These are phyloP conservation scores for Notolabrus celidotus DNA, from an alignment of 2,797 vertebrate genomes.

Conservation along the genomic window DNA sequence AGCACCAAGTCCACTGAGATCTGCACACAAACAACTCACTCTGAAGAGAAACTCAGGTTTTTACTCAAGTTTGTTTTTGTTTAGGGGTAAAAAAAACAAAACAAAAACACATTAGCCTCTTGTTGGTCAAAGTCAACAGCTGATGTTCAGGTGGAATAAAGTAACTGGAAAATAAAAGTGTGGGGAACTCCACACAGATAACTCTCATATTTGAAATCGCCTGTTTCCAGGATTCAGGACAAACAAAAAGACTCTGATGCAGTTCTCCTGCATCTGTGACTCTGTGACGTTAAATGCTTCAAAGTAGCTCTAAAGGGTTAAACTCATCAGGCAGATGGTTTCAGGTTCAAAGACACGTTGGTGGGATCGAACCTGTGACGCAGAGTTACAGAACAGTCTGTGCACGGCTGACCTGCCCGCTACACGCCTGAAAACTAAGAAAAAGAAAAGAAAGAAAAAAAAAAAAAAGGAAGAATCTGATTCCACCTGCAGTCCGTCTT, in stretches of 20 bases:
- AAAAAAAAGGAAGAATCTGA: background rate
- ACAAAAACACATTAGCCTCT: background rate
- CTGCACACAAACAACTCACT: background rate
- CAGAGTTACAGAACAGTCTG: background rate
- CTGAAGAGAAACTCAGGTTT: background rate
- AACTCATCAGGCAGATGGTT: background rate
- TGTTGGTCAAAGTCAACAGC: background rate
- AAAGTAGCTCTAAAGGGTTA: slow-evolving; percentile 31
- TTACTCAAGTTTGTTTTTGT: background rate
- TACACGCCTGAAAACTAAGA: background rate
- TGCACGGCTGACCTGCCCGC: background rate
- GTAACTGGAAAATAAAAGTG: background rate
- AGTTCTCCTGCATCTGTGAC: background rate
- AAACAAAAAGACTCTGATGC: background rate
- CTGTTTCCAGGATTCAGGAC: background rate
- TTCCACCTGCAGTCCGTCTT: slow-evolving; percentile 22
- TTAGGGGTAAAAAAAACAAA: background rate
- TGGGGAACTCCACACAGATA: slow-evolving; percentile 3
- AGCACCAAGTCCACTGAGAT: slow-evolving; percentile 13
- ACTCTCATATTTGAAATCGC: background rate
- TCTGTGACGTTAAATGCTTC: background rate
- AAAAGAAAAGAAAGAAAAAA: too few relatives aligned
- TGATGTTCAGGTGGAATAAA: background rate
- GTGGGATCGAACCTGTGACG: slow-evolving; percentile 25
- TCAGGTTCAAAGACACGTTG: slow-evolving; percentile 22